phyloP scores from a whole-genome alignment of 2,113 vertebrate genomes.

The Manacus vitellinus region DNA sequence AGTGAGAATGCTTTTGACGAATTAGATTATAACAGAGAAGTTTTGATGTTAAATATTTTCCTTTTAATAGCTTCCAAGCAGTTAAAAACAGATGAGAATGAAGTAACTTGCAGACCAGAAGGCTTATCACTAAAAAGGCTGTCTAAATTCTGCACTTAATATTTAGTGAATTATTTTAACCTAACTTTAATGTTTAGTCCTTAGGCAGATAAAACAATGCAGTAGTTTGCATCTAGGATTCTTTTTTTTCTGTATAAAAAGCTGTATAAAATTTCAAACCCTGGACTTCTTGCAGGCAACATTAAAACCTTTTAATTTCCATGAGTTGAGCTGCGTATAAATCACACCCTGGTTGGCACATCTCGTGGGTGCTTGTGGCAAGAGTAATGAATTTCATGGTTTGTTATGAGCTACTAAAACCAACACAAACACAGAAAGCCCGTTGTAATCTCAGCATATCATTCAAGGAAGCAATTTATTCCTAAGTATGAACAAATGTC shows the following conservation, averaged over 20 bases:
- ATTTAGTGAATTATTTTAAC: conserved; percentile 66
- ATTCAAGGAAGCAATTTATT: conserved; percentile 50
- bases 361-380: conserved; percentile 44
- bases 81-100: conserved; percentile 23
- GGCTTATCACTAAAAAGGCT: conserved; percentile 58
- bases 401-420: conserved; percentile 57
- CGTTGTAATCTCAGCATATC: conserved; percentile 55
- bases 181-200: conserved; percentile 43
- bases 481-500: conserved; percentile 55
- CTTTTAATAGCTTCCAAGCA: conserved; percentile 23
- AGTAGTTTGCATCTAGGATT: not conserved
- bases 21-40: conserved; percentile 23
- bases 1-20: not conserved
- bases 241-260: not conserved
- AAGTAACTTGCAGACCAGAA: conserved; percentile 31
- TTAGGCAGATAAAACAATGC: conserved; percentile 45
- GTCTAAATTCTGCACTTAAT: conserved; percentile 41
- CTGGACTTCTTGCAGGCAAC: conserved; percentile 33
- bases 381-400: conserved; percentile 51
- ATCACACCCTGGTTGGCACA: not conserved
- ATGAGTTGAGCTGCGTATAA: not conserved
- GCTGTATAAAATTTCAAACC: conserved; percentile 38
- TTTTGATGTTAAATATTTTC: conserved; percentile 24
- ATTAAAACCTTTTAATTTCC: conserved; percentile 42
- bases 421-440: conserved; percentile 40